Conservation (phyloP, 2,888 invertebrate species). For the Gibbula magus region DNA sequence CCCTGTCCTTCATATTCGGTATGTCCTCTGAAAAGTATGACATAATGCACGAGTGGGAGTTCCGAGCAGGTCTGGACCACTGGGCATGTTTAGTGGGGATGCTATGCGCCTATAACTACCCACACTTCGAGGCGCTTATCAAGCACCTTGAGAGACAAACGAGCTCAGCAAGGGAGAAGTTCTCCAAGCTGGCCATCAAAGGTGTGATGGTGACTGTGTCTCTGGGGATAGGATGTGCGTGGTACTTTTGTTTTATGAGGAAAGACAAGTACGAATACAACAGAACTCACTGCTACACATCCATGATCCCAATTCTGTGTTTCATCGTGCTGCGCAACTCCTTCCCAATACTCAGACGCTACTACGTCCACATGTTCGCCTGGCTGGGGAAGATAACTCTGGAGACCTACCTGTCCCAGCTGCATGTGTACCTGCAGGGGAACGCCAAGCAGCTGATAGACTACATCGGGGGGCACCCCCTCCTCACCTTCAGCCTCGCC, state of each 20-base stretch:
- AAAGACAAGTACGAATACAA: conserved; percentile 58
- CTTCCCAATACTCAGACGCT: conserved; percentile 50
- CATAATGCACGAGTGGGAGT: conserved; percentile 62
- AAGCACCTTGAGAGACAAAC: conserved; percentile 45
- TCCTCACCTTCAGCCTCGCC: conserved; percentile 60
- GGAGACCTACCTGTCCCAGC: conserved; percentile 67
- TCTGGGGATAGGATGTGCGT: conserved; percentile 29
- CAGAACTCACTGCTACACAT: conserved; percentile 57
- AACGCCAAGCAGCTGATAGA: conserved; percentile 63
- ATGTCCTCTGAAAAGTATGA: conserved; percentile 45
- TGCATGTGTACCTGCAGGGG: conserved; percentile 65
- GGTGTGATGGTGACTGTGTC: conserved; percentile 32
- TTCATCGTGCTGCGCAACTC: conserved; percentile 60
- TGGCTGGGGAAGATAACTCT: conserved; percentile 65
- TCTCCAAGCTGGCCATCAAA: conserved; percentile 19
- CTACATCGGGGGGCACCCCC: conserved; percentile 54
- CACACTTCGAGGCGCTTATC: conserved; percentile 59
- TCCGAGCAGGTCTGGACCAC: conserved; percentile 62
- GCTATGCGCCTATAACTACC: conserved; percentile 68
- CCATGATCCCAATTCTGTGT: conserved; percentile 53
- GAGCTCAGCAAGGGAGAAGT: neutral
- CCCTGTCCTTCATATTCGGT: conserved; percentile 53
- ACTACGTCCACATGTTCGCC: conserved; percentile 57
- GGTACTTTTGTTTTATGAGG: conserved; percentile 51
- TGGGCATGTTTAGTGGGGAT: conserved; percentile 66